Evolutionary conservation across 2,888 invertebrate genomes (phyloP), one percentile per base, ranked within the genome.

Genomic region (Dryadula phaetusa): DNA sequence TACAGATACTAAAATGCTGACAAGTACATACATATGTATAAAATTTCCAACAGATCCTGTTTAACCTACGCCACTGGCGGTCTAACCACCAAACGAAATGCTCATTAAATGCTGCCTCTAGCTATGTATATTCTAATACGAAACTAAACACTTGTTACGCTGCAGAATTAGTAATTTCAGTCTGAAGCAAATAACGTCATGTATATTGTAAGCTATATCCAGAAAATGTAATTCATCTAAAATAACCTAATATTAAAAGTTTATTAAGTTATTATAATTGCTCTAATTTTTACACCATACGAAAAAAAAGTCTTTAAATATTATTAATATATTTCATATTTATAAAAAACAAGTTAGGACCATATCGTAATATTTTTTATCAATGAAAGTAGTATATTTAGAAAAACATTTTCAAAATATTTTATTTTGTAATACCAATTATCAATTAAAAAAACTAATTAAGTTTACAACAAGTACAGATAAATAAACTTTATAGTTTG

Each of bases 91-190:
- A 10, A 16, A 49, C 28, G n/a, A 52, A 4, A 49, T 28, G 49
- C n/a, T n/a, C n/a, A 28, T 49, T 49, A 8, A 49, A 49, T n/a
- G 28, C 7, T 28, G n/a, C 28, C 28, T 28, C 25, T 25, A 22
- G 1, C 25, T 49, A 28, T 49, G 22, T 47, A 22, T n/a, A 3
- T 25, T 7, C 7, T 25, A 25, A 49, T 47, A 49, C n/a, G 47
- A 49, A 42, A 42, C 7, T 42, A 42, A 42, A 16, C 42, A 49
- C 49, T 49, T 49, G 10, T 49, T 49, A 16, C 28, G 49, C 28
- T 49, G 16, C 28, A 8, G n/a, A 49, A 49, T 49, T 14, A 0
- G 18, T 44, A 16, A 44, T 6, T 12, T 46, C 12, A 12, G 5
- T 1, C 20, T 20, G 2, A 46, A 22, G 3, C 20, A 4, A 14